Evolutionary conservation across 2,797 vertebrate species (phyloP).

Genomic region (Sardinella longiceps): DNA sequence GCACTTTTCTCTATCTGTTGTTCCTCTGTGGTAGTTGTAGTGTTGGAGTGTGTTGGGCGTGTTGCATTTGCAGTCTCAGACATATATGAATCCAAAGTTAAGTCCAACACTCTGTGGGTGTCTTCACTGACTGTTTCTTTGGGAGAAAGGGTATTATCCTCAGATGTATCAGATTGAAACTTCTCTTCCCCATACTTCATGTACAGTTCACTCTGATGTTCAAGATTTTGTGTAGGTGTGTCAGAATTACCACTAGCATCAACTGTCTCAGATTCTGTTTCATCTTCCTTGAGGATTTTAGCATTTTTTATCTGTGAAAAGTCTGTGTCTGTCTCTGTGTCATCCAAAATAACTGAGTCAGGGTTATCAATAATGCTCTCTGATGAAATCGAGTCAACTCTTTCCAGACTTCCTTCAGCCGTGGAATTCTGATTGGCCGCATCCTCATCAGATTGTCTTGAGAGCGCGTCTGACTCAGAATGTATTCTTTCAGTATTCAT

Average conservation of each 20-base stretch:
- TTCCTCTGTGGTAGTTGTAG: not conserved
- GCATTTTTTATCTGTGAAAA: not conserved
- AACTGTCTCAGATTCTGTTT: slow-evolving; percentile 17
- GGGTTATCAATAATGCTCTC: slow-evolving; percentile 12
- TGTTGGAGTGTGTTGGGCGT: not conserved
- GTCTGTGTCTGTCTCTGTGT: not conserved
- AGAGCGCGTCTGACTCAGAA: not conserved
- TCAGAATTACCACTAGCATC: not conserved
- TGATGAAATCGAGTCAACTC: not conserved
- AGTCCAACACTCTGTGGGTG: not conserved
- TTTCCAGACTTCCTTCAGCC: not conserved
- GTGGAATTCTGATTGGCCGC: not conserved
- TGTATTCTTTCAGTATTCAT: not conserved
- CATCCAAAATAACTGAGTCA: slow-evolving; percentile 3
- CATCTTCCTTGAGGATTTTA: not conserved
- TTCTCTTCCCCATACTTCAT: not conserved
- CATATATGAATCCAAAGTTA: not conserved
- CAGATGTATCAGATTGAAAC: not conserved
- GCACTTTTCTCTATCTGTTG: not conserved
- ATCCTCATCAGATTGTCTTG: not conserved
- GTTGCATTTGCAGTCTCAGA: not conserved
- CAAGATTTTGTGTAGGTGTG: not conserved
- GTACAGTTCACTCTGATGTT: not conserved
- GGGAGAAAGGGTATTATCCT: not conserved
- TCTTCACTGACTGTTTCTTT: not conserved